Evolutionary conservation across 2,797 vertebrate genomes (phyloP).

Genomic region (Catharus ustulatus): DNA sequence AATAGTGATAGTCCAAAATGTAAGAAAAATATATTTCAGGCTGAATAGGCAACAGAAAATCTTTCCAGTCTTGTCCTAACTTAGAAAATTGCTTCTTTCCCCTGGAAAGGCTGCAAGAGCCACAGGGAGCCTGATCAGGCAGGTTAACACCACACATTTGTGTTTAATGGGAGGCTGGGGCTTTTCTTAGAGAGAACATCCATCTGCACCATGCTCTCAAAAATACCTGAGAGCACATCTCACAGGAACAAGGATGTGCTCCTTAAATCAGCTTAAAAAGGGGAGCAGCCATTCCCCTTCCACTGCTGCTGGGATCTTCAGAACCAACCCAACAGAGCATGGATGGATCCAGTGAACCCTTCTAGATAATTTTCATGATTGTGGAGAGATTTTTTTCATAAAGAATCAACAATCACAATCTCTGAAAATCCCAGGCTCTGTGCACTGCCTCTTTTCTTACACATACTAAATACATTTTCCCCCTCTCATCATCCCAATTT

Average conservation of each 20-base stretch:
- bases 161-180: background rate
- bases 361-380: background rate
- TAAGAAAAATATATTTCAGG: background rate
- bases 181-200: background rate
- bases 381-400: background rate
- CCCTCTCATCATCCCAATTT: background rate
- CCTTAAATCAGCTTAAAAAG: background rate
- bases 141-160: background rate
- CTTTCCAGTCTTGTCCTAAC: background rate
- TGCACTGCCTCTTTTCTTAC: background rate
- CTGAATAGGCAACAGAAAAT: background rate
- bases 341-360: background rate
- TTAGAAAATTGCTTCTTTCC: background rate
- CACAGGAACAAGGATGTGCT: background rate
- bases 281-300: background rate
- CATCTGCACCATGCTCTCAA: background rate
- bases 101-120: background rate
- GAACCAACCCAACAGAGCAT: accelerated
- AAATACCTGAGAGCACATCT: background rate
- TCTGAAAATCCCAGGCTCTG: background rate
- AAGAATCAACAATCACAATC: background rate
- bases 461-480: no score
- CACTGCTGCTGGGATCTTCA: background rate
- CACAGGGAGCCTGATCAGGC: background rate
- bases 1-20: background rate